Percentiles rank a stretch among this genome's conserved stretches.
phyloP scores from a whole-genome alignment of 2,113 vertebrate species.

The Menidia beryllina region DNA sequence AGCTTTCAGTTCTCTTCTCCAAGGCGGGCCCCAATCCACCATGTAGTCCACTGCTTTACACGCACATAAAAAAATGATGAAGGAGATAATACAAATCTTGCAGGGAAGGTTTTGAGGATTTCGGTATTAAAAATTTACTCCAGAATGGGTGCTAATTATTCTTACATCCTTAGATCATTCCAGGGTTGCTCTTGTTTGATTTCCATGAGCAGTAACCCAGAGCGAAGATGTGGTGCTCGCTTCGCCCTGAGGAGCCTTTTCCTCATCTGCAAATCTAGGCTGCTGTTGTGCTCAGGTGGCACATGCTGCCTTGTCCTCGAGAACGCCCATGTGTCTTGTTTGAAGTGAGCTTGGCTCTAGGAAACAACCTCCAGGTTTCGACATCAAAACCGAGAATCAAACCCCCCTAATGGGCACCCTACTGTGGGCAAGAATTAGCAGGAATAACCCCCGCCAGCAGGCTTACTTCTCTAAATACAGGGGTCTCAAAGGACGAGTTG shows the following conservation, averaged over 20 bases:
- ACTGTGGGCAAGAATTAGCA: slow-evolving; percentile 77
- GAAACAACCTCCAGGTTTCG: slow-evolving; percentile 78
- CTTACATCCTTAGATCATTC: slow-evolving; percentile 28
- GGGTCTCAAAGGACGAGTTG: slow-evolving; percentile 59
- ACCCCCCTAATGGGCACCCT: slow-evolving; percentile 78
- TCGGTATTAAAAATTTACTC: slow-evolving; percentile 40
- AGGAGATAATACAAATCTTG: slow-evolving; percentile 41
- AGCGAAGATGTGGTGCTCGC: neutral
- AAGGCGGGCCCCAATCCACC: slow-evolving; percentile 23
- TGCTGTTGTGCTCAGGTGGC: slow-evolving; percentile 65
- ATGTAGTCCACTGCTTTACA: slow-evolving; percentile 29
- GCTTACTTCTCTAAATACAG: slow-evolving; percentile 79
- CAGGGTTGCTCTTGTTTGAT: slow-evolving; percentile 23
- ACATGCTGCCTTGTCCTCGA: slow-evolving; percentile 59
- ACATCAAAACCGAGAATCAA: slow-evolving; percentile 79
- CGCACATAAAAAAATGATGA: slow-evolving; percentile 54
- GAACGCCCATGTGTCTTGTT: slow-evolving; percentile 70
- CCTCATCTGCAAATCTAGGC: slow-evolving; percentile 36
- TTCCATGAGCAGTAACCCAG: slow-evolving; percentile 15
- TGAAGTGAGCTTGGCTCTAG: slow-evolving; percentile 76
- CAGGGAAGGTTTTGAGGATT: slow-evolving; percentile 40
- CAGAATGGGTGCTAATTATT: slow-evolving; percentile 46
- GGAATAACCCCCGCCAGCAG: slow-evolving; percentile 76
- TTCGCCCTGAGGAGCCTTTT: slow-evolving; percentile 17
- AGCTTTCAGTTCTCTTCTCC: slow-evolving; percentile 37